These are phyloP conservation scores for Cygnus buccinator DNA, from an alignment of 2,113 vertebrate species.

Conservation along the genomic window DNA sequence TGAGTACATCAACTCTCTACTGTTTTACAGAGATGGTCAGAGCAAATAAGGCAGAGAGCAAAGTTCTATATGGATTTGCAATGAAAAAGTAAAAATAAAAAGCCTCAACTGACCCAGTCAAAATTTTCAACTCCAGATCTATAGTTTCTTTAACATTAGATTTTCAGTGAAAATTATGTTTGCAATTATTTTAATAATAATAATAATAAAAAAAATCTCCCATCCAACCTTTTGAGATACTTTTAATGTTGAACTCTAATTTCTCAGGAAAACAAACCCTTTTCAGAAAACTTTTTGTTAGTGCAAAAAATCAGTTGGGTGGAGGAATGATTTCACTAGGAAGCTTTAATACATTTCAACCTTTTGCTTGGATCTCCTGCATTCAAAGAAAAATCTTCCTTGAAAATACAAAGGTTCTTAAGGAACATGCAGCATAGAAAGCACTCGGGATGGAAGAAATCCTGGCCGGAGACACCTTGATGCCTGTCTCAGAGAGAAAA, in stretches of 20 bases:
- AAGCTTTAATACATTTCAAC: background rate
- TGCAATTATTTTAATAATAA: background rate
- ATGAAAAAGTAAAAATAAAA: background rate
- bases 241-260: background rate
- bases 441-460: background rate
- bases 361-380: background rate
- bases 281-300: background rate
- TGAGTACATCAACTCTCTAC: background rate
- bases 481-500: background rate
- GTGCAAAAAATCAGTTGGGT: background rate
- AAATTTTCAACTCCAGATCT: background rate
- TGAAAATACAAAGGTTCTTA: background rate
- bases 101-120: background rate
- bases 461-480: background rate
- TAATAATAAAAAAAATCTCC: background rate
- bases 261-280: background rate
- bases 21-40: background rate
- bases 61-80: background rate
- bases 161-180: background rate
- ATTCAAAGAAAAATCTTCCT: background rate
- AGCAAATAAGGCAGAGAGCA: background rate
- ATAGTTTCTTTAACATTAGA: background rate
- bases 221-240: fast-evolving
- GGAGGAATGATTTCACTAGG: background rate
- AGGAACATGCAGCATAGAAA: background rate